Evolutionary conservation across 1,140 invertebrate species (phyloP), one percentile per base, ranked within the genome.

Genomic region (Leptinotarsa texana): DNA sequence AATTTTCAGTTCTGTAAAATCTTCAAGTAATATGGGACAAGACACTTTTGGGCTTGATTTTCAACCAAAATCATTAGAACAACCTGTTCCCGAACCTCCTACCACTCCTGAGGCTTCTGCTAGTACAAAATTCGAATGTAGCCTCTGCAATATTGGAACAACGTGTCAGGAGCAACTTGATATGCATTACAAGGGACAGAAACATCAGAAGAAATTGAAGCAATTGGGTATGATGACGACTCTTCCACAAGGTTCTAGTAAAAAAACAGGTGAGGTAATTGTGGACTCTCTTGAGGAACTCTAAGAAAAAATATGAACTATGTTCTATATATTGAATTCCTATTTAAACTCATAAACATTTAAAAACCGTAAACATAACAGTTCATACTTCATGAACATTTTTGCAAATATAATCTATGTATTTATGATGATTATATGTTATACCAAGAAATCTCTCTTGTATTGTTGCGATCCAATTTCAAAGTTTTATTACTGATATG

Each of bases 131-230:
- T 82, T 79, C 18, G 81, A 79, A 24, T 88, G 87, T 74, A 81
- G 82, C 15, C 69, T 87, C 6, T 88, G 87, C 78, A 81, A 84
- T 33, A 83, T 87, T 4, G 78, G 77, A 17, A 84, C 84, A 0
- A 86, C 86, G 15, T 87, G 85, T 3, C 74, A 81, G 17, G 80
- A 83, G 3, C 87, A 87, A 69, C 81, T 88, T 72, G 75, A 85
- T 71, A 83, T 82, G 73, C 87, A 88, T 78, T 76, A 83, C 71
- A 79, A 80, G 5, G 86, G 86, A 4, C 74, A 79, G 8, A 86
- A 85, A 70, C 86, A 87, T 76, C 75, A 81, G 49, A 86, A 85
- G 75, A 87, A 86, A 76, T 69, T 86, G 21, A 84, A 83, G 51
- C 69, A 66, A 22, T 66, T 76, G 17, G 73, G 74, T 21, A 13